phyloP scores from a whole-genome alignment of 2,113 vertebrate species.

The Bubo bubo region DNA sequence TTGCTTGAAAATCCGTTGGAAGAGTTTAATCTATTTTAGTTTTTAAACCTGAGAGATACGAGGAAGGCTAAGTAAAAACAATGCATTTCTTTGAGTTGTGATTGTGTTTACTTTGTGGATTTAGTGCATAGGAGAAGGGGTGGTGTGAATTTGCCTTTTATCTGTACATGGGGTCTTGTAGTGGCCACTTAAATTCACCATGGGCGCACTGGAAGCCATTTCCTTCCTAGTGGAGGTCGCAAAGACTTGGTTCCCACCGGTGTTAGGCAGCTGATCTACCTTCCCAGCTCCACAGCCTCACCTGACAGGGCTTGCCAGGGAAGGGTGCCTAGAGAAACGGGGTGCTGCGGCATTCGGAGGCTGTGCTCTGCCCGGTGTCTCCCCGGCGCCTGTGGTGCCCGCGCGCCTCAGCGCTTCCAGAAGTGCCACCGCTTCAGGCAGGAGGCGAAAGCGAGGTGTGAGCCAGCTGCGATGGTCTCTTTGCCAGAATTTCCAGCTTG shows the following conservation, averaged over 20 bases:
- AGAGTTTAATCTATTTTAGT: not conserved
- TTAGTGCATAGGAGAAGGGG: no score
- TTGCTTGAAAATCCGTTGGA: not conserved
- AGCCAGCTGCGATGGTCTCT: not conserved
- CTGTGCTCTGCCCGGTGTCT: no score
- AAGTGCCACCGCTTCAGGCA: not conserved
- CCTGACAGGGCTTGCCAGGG: fast-evolving
- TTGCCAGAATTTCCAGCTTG: not conserved
- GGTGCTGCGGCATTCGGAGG: not conserved
- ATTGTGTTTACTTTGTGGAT: not conserved
- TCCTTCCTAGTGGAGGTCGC: not conserved
- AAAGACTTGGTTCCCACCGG: fast-evolving
- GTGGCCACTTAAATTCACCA: not conserved
- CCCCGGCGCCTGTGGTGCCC: fast-evolving
- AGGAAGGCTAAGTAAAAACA: not conserved
- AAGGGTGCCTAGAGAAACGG: fast-evolving
- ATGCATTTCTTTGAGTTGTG: not conserved
- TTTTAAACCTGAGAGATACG: not conserved
- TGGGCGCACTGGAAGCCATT: fast-evolving
- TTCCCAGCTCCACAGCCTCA: not conserved
- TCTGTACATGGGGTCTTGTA: not conserved
- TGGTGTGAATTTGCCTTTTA: not conserved
- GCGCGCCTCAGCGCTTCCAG: not conserved
- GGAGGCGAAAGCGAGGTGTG: not conserved
- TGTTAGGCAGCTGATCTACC: no score